Percentiles rank a stretch among this genome's conserved stretches.
Evolutionary conservation across 2,113 vertebrate genomes (phyloP).

Genomic region (Psilopogon haemacephalus): DNA sequence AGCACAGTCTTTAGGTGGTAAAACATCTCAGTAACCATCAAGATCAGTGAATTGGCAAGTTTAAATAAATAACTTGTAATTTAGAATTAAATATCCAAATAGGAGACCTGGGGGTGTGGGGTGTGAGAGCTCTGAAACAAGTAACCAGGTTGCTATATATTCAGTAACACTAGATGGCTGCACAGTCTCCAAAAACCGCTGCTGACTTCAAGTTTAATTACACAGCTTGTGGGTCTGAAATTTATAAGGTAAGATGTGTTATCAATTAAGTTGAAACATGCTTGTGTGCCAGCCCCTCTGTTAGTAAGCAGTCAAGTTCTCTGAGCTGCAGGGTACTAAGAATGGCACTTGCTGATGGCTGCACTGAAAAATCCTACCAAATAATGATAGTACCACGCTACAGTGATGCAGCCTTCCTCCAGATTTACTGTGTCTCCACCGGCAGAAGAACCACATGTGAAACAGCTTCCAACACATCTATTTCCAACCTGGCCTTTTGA

Average conservation of each 20-base stretch:
- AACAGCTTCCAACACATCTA: neutral
- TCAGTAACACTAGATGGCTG: slow-evolving; percentile 36
- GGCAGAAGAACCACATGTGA: neutral
- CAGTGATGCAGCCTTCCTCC: neutral
- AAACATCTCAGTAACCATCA: neutral
- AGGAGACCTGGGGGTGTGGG: neutral
- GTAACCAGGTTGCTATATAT: neutral
- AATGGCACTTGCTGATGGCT: neutral
- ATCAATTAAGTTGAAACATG: neutral
- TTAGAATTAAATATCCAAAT: neutral
- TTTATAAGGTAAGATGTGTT: neutral
- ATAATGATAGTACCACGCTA: neutral
- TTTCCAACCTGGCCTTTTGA: neutral
- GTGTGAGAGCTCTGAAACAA: neutral
- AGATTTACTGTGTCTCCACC: neutral
- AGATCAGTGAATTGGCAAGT: neutral
- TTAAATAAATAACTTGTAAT: neutral
- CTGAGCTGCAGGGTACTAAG: neutral
- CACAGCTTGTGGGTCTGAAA: neutral
- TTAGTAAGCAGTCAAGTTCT: neutral
- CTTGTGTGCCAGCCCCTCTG: neutral
- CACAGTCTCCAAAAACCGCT: neutral
- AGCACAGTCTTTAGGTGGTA: neutral
- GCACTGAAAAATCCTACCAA: neutral
- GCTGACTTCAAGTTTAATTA: neutral